Evolutionary conservation across 2,113 vertebrate genomes (phyloP).

Genomic region (Larimichthys polyactis): DNA sequence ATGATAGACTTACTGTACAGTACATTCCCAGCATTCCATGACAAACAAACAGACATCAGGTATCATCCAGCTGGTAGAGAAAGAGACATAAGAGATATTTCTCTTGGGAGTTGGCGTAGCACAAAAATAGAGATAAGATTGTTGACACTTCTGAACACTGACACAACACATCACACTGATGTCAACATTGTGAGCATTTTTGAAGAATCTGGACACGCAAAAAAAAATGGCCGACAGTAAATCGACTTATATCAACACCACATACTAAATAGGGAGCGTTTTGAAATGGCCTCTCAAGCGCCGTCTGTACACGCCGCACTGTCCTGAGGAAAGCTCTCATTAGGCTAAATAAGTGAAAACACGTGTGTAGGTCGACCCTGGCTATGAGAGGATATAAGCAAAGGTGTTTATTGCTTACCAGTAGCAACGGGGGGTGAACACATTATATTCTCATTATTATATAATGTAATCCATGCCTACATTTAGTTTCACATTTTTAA

Average conservation of each 20-base stretch:
- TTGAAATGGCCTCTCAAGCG: background rate
- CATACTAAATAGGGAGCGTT: background rate
- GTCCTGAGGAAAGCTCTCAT: background rate
- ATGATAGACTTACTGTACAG: background rate
- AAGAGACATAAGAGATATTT: background rate
- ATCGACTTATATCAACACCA: too few relatives aligned
- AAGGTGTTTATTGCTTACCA: slow-evolving; percentile 7
- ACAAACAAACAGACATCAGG: background rate
- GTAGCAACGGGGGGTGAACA: background rate
- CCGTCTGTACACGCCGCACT: background rate
- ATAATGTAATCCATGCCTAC: background rate
- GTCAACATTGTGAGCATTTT: background rate
- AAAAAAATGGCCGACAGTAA: background rate
- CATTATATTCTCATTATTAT: background rate
- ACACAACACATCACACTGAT: background rate
- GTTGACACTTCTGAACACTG: background rate
- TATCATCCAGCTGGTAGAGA: background rate
- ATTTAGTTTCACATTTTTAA: background rate
- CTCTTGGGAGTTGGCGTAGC: too few relatives aligned
- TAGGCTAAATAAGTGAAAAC: background rate
- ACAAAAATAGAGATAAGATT: background rate
- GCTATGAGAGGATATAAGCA: background rate
- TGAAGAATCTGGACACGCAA: background rate
- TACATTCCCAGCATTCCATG: background rate
- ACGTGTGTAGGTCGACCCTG: slow-evolving; percentile 13